Conservation (phyloP, 2,113 vertebrate species). For the Aleadryas rufinucha region DNA sequence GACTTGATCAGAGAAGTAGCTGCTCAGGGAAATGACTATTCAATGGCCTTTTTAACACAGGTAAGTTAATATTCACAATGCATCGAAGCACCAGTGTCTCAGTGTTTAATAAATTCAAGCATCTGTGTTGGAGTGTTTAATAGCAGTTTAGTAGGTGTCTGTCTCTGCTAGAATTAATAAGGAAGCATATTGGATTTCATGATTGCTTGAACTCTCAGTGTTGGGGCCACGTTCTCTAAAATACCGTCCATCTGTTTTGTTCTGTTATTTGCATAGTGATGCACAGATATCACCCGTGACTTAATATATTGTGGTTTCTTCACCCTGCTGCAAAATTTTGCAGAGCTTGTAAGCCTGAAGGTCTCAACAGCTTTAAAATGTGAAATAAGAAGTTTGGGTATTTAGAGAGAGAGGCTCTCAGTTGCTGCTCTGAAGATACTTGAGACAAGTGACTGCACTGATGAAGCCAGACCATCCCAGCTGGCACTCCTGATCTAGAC, state of each 20-base stretch:
- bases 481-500: not conserved
- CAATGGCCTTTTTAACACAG: constrained; percentile 91
- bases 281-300: not conserved
- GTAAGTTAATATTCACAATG: constrained; percentile 58
- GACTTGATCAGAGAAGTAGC: constrained; percentile 93
- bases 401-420: not conserved
- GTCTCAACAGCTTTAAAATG: not conserved
- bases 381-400: not conserved
- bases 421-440: not conserved
- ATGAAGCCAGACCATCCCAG: not conserved
- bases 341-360: not conserved
- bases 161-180: not conserved
- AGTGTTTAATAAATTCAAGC: not conserved
- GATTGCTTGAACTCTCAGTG: not conserved
- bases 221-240: not conserved
- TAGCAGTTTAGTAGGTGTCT: not conserved
- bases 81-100: not conserved
- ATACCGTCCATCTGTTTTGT: not conserved
- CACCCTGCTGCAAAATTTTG: not conserved
- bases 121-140: not conserved
- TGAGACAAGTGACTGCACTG: not conserved
- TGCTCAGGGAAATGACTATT: constrained; percentile 91
- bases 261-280: not conserved
- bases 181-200: not conserved
- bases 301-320: not conserved